Base-by-base conservation (phyloP, 1,140 invertebrate species). In the Heliconius hewitsoni region DNA sequence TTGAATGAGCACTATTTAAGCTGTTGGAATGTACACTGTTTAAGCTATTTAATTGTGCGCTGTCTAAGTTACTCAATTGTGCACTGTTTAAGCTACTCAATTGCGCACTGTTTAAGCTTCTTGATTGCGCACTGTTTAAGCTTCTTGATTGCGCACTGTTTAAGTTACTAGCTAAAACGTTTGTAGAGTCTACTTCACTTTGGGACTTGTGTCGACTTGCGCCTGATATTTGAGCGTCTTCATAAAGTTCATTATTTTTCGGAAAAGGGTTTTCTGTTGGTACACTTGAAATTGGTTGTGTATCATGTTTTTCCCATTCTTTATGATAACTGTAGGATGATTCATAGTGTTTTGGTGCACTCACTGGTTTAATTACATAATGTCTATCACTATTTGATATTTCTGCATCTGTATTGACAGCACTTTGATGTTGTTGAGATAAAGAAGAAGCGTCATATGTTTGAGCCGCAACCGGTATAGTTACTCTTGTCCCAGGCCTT, bases 251-350 rank as follows among this genome's bases (percentile, higher is more conserved):
- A 81, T 90, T 94, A 50, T 93, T 89, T 79, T 78, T 83, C 52
- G 87, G 81, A 60, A 89, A 87, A 37, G 91, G 89, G 74, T 84
- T 87, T 77, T 86, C 85, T 46, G 87, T 86, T 27, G 88, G 76
- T 42, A 85, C 81, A 78, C 81, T 74, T 52, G 82, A 76, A 37
- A 84, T 81, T 71, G 91, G 89, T 71, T 86, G 84, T 8, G 89
- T 83, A 60, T 91, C 82, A 73, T 92, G 91, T 82, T 90, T 94
- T 85, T 95, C 94, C 93, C 93, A 95, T 89, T 94, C 84, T 79
- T 95, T 95, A 50, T 83, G 90, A 73, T 95, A 95, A 71, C 87
- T 94, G 77, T 94, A 95, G 30, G 94, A 92, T 42, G 93, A 92
- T 83, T 95, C 89, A 70, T 94, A 95, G 83, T 90, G 87, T 84